phyloP scores from a whole-genome alignment of 2,797 vertebrate genomes.

The Trematomus bernacchii region DNA sequence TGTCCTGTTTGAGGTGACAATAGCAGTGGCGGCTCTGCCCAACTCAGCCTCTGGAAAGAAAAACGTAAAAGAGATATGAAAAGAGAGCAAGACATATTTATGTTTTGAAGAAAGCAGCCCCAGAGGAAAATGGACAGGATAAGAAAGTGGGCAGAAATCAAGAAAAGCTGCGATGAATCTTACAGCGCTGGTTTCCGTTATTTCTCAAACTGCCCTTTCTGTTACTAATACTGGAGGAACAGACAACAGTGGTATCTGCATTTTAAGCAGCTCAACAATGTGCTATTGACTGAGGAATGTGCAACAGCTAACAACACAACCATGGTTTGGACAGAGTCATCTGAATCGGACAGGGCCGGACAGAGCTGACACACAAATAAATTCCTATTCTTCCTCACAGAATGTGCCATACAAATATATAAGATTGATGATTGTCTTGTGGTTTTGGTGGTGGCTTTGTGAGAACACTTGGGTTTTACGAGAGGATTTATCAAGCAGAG shows the following conservation, averaged over 20 bases:
- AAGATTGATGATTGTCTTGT: slow-evolving; percentile 31
- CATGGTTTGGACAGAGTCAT: slow-evolving; percentile 62
- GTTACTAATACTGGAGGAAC: slow-evolving; percentile 26
- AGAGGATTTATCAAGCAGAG: slow-evolving; percentile 69
- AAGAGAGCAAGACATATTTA: slow-evolving; percentile 19
- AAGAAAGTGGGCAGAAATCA: slow-evolving; percentile 16
- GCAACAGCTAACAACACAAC: slow-evolving; percentile 49
- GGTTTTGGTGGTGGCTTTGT: slow-evolving; percentile 34
- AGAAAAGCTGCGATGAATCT: slow-evolving; percentile 35
- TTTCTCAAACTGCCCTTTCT: not conserved
- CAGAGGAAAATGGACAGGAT: slow-evolving; percentile 23
- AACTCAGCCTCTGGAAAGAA: slow-evolving; percentile 60
- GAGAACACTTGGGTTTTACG: slow-evolving; percentile 59
- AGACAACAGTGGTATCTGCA: slow-evolving; percentile 26
- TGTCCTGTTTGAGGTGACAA: slow-evolving; percentile 58
- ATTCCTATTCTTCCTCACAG: slow-evolving; percentile 39
- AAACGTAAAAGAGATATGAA: slow-evolving; percentile 24
- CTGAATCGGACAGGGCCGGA: slow-evolving; percentile 32
- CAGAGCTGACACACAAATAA: slow-evolving; percentile 51
- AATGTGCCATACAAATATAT: slow-evolving; percentile 32
- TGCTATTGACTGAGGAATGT: slow-evolving; percentile 66
- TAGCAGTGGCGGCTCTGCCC: slow-evolving; percentile 44
- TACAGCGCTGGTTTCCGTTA: not conserved
- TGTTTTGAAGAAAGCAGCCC: slow-evolving; percentile 11
- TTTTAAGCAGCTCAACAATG: slow-evolving; percentile 56